phyloP scores from a whole-genome alignment of 2,797 vertebrate species.

The Loriculus beryllinus region DNA sequence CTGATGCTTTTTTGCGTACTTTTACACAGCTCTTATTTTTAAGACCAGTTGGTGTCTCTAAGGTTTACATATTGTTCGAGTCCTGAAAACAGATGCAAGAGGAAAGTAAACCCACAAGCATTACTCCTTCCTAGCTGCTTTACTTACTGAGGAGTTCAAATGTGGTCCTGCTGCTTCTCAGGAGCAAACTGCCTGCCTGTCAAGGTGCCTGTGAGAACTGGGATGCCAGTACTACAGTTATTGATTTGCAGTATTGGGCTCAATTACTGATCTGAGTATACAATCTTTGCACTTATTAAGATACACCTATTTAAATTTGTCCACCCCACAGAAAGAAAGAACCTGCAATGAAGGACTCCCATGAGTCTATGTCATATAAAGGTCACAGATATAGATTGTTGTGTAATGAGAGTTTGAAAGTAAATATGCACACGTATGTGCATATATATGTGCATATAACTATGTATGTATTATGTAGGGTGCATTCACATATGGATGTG shows the following conservation, averaged over 20 bases:
- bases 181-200: background rate
- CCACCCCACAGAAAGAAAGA: background rate
- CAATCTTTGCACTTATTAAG: background rate
- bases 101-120: background rate
- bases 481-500: background rate
- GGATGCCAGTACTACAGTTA: background rate
- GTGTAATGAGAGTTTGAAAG: background rate
- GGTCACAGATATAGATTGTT: background rate
- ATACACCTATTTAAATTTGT: background rate
- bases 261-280: background rate
- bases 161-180: background rate
- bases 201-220: accelerated
- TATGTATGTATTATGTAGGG: background rate
- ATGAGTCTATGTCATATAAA: accelerated
- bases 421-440: background rate
- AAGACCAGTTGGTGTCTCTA: background rate
- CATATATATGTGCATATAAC: background rate
- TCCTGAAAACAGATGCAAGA: background rate
- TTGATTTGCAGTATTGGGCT: background rate
- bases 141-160: background rate
- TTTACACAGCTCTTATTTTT: background rate
- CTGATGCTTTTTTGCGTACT: background rate
- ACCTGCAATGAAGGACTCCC: background rate
- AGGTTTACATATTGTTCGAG: background rate
- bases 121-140: background rate